These are phyloP conservation scores for Pocillopora damicornis DNA, from an alignment of 64 coral and sea anemone species.

Conservation along the genomic window DNA sequence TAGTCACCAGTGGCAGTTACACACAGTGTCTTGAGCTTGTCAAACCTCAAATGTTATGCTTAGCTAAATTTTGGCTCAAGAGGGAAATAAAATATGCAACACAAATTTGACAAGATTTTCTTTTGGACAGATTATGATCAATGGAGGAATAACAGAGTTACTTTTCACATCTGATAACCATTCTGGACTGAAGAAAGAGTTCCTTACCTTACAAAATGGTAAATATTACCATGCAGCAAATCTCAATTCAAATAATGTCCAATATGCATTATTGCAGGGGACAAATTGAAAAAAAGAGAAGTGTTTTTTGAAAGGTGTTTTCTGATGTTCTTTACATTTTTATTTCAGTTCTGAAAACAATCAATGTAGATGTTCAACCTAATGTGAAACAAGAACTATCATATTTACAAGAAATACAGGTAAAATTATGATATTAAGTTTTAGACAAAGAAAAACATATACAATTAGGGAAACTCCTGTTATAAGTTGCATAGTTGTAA, in stretches of 20 bases:
- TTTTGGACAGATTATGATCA: conserved; percentile 61
- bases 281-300: too few relatives aligned
- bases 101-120: too few relatives aligned
- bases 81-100: too few relatives aligned
- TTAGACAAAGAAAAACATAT: neutral
- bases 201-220: conserved; percentile 6
- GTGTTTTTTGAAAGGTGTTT: too few relatives aligned
- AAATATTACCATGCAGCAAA: neutral
- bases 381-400: conserved; percentile 36
- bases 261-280: too few relatives aligned
- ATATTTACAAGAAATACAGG: conserved; percentile 73
- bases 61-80: too few relatives aligned
- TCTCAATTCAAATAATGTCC: too few relatives aligned
- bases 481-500: too few relatives aligned
- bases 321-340: neutral
- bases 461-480: too few relatives aligned
- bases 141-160: conserved; percentile 55
- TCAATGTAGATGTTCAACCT: conserved; percentile 60
- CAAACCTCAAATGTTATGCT: too few relatives aligned
- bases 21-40: too few relatives aligned
- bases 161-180: conserved; percentile 69
- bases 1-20: too few relatives aligned
- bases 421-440: neutral
- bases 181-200: conserved; percentile 9
- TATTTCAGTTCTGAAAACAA: conserved; percentile 69